phyloP scores from a whole-genome alignment of 2,888 invertebrate species.

The Xylophagus ater region DNA sequence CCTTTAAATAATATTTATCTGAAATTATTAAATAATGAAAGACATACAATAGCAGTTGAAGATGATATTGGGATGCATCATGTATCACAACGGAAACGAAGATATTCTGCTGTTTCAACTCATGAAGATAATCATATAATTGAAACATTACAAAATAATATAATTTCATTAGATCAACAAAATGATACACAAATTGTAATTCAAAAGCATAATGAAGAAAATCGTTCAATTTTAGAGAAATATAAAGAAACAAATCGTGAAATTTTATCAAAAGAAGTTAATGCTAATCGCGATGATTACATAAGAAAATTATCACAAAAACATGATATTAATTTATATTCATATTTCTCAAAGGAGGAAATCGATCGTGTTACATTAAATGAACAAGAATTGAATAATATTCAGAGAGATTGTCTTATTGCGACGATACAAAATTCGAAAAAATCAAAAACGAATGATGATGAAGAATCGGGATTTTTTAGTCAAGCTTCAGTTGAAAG shows the following conservation, averaged over 20 bases:
- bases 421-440: neutral
- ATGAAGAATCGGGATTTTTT: constrained; percentile 14
- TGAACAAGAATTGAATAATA: neutral
- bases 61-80: constrained; percentile 27
- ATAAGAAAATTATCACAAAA: constrained; percentile 8
- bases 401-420: constrained; percentile 1
- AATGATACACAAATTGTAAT: no score
- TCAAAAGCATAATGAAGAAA: neutral
- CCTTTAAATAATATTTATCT: constrained; percentile 24
- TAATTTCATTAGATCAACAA: neutral
- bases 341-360: constrained; percentile 4
- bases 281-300: constrained; percentile 8
- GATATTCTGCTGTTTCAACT: neutral
- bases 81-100: neutral
- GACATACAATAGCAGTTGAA: constrained; percentile 28
- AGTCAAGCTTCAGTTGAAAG: constrained; percentile 12
- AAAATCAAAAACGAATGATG: constrained; percentile 9
- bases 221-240: neutral
- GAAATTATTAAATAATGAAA: constrained; percentile 24
- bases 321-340: constrained; percentile 3
- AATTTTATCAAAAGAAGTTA: constrained; percentile 1
- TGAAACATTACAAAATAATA: neutral
- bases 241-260: constrained; percentile 3
- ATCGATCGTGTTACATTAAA: neutral
- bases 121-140: neutral